Conservation (phyloP, 2,888 invertebrate genomes). For the Eristalis arbustorum region DNA sequence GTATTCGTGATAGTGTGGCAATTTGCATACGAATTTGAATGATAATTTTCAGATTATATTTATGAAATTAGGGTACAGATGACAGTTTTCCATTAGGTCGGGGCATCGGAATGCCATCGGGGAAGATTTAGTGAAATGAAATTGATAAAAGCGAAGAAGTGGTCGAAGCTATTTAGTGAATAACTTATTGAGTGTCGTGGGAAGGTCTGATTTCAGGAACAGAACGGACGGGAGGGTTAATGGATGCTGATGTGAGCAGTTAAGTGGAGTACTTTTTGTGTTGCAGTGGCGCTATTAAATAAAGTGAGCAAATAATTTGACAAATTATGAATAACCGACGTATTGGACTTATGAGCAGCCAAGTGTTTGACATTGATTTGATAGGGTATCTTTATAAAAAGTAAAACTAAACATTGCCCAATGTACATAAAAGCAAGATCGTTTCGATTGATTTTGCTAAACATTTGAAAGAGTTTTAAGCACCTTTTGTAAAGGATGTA, state of each 20-base stretch:
- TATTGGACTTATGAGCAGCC: too few relatives aligned
- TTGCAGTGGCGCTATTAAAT: too few relatives aligned
- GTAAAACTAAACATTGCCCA: too few relatives aligned
- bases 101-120: conserved; percentile 8
- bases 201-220: neutral
- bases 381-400: too few relatives aligned
- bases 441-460: too few relatives aligned
- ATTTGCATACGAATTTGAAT: conserved; percentile 44
- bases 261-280: too few relatives aligned
- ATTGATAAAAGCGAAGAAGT: neutral
- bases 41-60: conserved; percentile 38
- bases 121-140: conserved; percentile 25
- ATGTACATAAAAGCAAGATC: too few relatives aligned
- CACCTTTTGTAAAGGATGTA: too few relatives aligned
- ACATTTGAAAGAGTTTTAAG: too few relatives aligned
- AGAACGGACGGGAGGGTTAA: neutral
- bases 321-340: too few relatives aligned
- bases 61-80: conserved; percentile 28
- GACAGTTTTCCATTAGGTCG: conserved; percentile 10
- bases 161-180: neutral
- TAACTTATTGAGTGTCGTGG: conserved; percentile 30
- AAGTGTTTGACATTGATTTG: too few relatives aligned
- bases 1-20: neutral
- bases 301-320: too few relatives aligned
- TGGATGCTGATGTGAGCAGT: neutral